A percentile compares a stretch with the other conserved stretches of the same genome.
Conservation (phyloP, 30 jellyfish, hydroid and myxozoan genomes). For the Aurelia aurita region DNA sequence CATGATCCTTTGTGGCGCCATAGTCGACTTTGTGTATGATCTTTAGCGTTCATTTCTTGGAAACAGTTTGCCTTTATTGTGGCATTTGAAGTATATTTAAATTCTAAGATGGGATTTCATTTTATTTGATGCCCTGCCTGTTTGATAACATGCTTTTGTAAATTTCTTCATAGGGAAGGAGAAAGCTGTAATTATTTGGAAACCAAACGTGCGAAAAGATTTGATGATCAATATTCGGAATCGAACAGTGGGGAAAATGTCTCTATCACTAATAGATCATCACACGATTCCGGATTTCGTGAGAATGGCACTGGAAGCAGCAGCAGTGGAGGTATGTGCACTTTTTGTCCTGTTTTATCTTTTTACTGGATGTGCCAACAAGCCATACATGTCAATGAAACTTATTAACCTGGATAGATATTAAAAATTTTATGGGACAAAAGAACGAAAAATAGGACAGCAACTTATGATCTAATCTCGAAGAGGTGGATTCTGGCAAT, state of each 20-base stretch:
- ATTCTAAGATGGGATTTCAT: neutral
- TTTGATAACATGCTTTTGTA: no score
- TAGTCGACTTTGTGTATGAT: no score
- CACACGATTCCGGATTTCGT: slow-evolving; percentile 62
- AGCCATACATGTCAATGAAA: no score
- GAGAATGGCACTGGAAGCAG: slow-evolving; percentile 47
- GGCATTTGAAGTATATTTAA: neutral
- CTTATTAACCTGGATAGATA: no score
- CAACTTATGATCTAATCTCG: no score
- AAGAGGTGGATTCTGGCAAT: no score
- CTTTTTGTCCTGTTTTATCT: neutral
- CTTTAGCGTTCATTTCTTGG: no score
- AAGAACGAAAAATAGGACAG: no score
- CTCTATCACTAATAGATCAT: slow-evolving; percentile 17
- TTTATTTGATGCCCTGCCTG: neutral
- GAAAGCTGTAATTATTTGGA: slow-evolving; percentile 13
- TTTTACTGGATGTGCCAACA: no score
- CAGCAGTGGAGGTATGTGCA: slow-evolving; percentile 17
- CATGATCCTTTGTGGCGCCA: neutral
- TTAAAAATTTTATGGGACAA: no score
- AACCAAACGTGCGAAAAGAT: slow-evolving; percentile 40
- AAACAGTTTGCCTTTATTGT: neutral
- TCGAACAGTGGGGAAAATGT: slow-evolving; percentile 10
- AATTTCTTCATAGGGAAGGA: slow-evolving; percentile 22
- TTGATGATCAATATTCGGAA: slow-evolving; percentile 61